Conservation (phyloP, 2,113 vertebrate species). For the Entosphenus tridentatus region DNA sequence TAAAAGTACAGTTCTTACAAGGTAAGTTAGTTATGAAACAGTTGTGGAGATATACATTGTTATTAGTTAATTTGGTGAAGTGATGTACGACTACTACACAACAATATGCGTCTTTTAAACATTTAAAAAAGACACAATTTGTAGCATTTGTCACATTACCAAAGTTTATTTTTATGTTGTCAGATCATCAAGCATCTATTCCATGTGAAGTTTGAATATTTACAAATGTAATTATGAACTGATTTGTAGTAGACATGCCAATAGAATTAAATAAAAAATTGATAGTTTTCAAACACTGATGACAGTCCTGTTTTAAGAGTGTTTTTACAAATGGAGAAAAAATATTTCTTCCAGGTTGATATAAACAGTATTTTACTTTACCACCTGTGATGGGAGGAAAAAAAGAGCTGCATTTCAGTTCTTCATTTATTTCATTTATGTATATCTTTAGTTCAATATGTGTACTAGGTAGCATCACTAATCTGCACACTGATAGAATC, state of each 20-base stretch:
- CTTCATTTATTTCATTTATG: too few relatives aligned
- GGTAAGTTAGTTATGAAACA: neutral
- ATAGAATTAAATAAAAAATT: slow-evolving; percentile 4
- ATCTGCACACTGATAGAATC: too few relatives aligned
- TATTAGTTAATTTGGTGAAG: slow-evolving; percentile 5
- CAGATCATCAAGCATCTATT: neutral
- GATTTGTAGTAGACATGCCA: slow-evolving; percentile 4
- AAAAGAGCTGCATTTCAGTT: too few relatives aligned
- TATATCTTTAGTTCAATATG: too few relatives aligned
- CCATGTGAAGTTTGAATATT: neutral
- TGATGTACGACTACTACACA: slow-evolving; percentile 5
- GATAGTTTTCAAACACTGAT: neutral
- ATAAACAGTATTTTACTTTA: too few relatives aligned
- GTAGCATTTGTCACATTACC: slow-evolving; percentile 6
- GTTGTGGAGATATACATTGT: neutral
- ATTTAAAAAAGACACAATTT: slow-evolving; percentile 1
- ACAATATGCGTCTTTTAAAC: neutral
- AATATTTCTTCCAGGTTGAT: too few relatives aligned
- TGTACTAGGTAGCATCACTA: too few relatives aligned
- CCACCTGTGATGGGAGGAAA: too few relatives aligned
- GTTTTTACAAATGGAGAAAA: too few relatives aligned
- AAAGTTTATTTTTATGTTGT: slow-evolving; percentile 1
- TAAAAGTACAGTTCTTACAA: slow-evolving; percentile 3
- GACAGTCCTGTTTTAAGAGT: too few relatives aligned
- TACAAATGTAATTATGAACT: neutral